Percentiles rank a stretch among this genome's conserved stretches.
Evolutionary conservation across 2,888 invertebrate genomes (phyloP).

Genomic region (Baronia brevicornis): DNA sequence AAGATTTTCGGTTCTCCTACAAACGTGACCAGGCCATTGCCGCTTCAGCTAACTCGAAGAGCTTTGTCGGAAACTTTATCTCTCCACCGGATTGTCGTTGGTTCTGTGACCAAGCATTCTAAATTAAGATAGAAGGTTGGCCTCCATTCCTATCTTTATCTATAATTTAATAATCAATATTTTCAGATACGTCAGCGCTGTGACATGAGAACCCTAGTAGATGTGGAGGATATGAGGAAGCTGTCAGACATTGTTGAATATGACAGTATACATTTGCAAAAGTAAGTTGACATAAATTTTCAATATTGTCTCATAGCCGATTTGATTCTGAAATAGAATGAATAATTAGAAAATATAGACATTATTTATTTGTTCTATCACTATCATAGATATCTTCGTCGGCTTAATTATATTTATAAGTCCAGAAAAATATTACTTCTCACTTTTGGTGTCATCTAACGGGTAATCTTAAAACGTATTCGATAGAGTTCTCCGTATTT

Average conservation of each 20-base stretch:
- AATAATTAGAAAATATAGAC: too few relatives aligned
- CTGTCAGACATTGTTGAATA: constrained; percentile 47
- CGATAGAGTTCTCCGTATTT: too few relatives aligned
- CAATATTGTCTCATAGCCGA: neutral
- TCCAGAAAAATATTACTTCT: constrained; percentile 1
- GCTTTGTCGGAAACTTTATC: too few relatives aligned
- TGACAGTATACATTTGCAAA: constrained; percentile 49
- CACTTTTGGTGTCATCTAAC: too few relatives aligned
- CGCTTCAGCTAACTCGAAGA: too few relatives aligned
- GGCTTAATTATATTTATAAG: neutral
- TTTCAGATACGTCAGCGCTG: constrained; percentile 45
- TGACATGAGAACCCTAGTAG: constrained; percentile 35
- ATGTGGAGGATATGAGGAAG: constrained; percentile 50
- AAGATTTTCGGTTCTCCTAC: too few relatives aligned
- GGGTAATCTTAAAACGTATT: too few relatives aligned
- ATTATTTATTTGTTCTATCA: constrained; percentile 1
- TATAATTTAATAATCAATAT: neutral
- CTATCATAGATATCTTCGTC: neutral
- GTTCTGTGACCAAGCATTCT: too few relatives aligned
- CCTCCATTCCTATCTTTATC: neutral
- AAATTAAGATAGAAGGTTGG: too few relatives aligned
- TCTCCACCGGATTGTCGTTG: too few relatives aligned
- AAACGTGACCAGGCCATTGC: too few relatives aligned
- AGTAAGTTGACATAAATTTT: constrained; percentile 29
- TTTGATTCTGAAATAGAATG: neutral